Evolutionary conservation across 1,140 invertebrate genomes (phyloP), one percentile per base, ranked within the genome.

Genomic region (Nylanderia fulva): DNA sequence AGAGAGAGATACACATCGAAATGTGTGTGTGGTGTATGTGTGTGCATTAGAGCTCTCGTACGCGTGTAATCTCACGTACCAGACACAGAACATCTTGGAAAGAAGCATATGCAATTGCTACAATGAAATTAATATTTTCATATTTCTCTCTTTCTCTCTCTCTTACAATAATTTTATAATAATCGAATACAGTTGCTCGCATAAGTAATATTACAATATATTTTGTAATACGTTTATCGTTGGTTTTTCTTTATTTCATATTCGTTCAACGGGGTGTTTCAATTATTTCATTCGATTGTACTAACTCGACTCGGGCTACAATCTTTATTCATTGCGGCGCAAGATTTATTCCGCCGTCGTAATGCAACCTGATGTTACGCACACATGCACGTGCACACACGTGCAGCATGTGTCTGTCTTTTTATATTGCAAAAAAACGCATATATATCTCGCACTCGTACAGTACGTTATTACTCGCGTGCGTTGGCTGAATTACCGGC

Each of bases 401-500:
- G 3, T 33, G 3, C 36, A 11, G 15, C 4, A 5, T 24, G 61
- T 27, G 1, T 24, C 11, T 33, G 29, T 1, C 13, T 58, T 11
- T 82, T 21, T 58, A 29, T 45, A 21, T 60, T 7, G 36, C 36
- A 58, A 45, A 77, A 27, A 24, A 48, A 5, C 45, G 9, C n/a
- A 13, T 27, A 21, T 61, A 39, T 33, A 48, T 21, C 29, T 60
- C 42, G 27, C 54, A 42, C 21, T 39, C 29, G 13, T 60, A 52
- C 72, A 77, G 42, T 45, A 45, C 13, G 58, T 79, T 54, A 48
- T 76, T 61, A 79, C 56, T 87, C 75, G 84, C 86, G 86, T 85
- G 86, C 71, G 21, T 76, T 33, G 64, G 58, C 52, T 82, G 75
- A 66, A 85, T 87, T 87, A 87, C 86, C 63, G 29, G 11, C 39